Percentiles rank a stretch among this genome's conserved stretches.
phyloP scores from a whole-genome alignment of 2,888 invertebrate species.

The Hyposoter dolosus region DNA sequence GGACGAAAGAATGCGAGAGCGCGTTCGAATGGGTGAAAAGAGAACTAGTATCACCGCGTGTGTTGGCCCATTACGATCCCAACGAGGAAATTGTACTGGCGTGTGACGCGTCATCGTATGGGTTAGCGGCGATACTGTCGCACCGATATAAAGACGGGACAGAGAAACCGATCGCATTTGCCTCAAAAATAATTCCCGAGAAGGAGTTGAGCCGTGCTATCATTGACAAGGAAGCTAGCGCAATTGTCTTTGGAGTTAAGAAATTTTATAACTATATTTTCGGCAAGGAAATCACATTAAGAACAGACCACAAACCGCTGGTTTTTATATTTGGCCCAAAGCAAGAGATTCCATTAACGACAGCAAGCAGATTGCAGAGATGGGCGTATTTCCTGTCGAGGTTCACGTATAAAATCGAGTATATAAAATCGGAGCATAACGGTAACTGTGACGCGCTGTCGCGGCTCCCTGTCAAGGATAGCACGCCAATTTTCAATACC shows the following conservation, averaged over 20 bases:
- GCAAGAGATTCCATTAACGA: conserved; percentile 3
- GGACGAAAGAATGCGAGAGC: conserved; percentile 48
- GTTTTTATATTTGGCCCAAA: conserved; percentile 24
- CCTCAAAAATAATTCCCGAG: conserved; percentile 15
- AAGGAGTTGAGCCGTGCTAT: conserved; percentile 13
- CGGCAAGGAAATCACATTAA: conserved; percentile 14
- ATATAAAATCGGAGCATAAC: conserved; percentile 55
- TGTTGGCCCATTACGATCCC: conserved; percentile 10
- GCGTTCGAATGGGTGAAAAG: conserved; percentile 20
- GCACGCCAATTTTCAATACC: conserved; percentile 30
- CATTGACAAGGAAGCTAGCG: not conserved
- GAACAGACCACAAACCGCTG: conserved; percentile 24
- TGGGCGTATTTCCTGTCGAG: conserved; percentile 23
- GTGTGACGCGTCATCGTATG: conserved; percentile 9
- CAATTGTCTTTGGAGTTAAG: no score
- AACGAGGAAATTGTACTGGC: conserved; percentile 1
- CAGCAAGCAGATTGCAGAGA: conserved; percentile 22
- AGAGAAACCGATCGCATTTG: conserved; percentile 14
- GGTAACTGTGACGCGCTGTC: conserved; percentile 59
- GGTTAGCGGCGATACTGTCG: conserved; percentile 19
- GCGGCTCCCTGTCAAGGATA: conserved; percentile 49
- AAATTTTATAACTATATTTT: conserved; percentile 6
- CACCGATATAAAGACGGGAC: conserved; percentile 15
- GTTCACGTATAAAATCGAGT: conserved; percentile 31
- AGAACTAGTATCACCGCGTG: not conserved